These are phyloP conservation scores for Terrapene triunguis DNA, from an alignment of 2,113 vertebrate species.

Conservation along the genomic window DNA sequence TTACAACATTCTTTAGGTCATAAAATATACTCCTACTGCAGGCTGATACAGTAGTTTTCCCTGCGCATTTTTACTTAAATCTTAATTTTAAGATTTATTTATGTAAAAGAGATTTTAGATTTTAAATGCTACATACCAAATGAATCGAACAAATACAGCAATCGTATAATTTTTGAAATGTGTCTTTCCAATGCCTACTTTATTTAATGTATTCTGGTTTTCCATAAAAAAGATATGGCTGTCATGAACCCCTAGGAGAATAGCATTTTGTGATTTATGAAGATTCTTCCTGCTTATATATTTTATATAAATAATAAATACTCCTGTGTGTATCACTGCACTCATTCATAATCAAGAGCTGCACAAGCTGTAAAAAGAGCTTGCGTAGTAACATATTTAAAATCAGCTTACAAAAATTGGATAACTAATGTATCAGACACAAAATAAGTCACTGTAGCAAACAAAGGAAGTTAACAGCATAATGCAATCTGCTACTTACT, in stretches of 20 bases:
- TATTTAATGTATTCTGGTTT: slow-evolving; percentile 68
- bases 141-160: slow-evolving; percentile 45
- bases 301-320: slow-evolving; percentile 78
- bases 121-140: slow-evolving; percentile 53
- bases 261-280: slow-evolving; percentile 70
- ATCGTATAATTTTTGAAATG: slow-evolving; percentile 58
- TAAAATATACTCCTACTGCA: slow-evolving; percentile 9
- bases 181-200: slow-evolving; percentile 24
- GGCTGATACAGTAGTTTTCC: neutral
- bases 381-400: slow-evolving; percentile 32
- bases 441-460: slow-evolving; percentile 47
- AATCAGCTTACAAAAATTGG: slow-evolving; percentile 46
- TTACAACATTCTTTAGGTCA: neutral
- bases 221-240: slow-evolving; percentile 51
- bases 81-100: slow-evolving; percentile 62
- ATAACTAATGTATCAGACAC: slow-evolving; percentile 52
- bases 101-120: slow-evolving; percentile 37
- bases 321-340: slow-evolving; percentile 24
- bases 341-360: slow-evolving; percentile 76
- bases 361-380: slow-evolving; percentile 34
- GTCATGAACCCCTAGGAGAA: slow-evolving; percentile 62
- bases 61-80: slow-evolving; percentile 43
- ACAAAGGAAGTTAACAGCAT: slow-evolving; percentile 52
- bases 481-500: neutral
- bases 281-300: slow-evolving; percentile 70